Evolutionary conservation across 2,113 vertebrate species (phyloP).

Genomic region (Setophaga petechia): DNA sequence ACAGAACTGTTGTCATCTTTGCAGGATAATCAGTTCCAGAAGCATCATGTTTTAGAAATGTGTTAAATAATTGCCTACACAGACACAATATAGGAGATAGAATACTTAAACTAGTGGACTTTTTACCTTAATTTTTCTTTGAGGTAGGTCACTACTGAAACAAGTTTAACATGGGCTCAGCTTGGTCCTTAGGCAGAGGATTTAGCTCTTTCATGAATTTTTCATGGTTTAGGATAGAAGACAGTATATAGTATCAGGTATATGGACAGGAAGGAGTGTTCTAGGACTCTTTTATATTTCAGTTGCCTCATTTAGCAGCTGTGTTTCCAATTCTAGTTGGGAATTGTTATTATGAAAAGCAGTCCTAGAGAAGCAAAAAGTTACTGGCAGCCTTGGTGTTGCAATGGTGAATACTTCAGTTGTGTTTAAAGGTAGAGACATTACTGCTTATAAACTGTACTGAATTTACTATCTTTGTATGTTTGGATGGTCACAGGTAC

Average conservation of each 20-base stretch:
- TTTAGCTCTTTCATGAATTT: not conserved
- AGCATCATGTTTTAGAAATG: not conserved
- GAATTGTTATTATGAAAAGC: not conserved
- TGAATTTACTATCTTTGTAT: not conserved
- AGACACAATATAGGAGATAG: not conserved
- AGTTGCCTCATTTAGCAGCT: not conserved
- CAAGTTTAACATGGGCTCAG: not conserved
- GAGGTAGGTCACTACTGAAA: not conserved
- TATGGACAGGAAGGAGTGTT: not conserved
- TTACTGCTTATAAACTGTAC: not conserved
- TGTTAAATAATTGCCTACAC: not conserved
- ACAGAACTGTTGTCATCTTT: not conserved
- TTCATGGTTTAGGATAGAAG: not conserved
- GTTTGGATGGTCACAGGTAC: conserved; percentile 81
- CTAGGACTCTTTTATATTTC: not conserved
- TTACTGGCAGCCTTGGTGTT: not conserved
- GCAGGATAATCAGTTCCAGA: not conserved
- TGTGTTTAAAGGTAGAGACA: not conserved
- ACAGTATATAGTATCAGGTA: not conserved
- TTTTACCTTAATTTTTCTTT: not conserved
- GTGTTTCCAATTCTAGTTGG: not conserved
- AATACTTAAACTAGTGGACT: not conserved
- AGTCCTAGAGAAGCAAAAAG: not conserved
- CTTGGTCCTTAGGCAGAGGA: not conserved
- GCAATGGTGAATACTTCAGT: not conserved